Base-by-base conservation (phyloP, 2,113 vertebrate genomes). In the Mobula birostris region DNA sequence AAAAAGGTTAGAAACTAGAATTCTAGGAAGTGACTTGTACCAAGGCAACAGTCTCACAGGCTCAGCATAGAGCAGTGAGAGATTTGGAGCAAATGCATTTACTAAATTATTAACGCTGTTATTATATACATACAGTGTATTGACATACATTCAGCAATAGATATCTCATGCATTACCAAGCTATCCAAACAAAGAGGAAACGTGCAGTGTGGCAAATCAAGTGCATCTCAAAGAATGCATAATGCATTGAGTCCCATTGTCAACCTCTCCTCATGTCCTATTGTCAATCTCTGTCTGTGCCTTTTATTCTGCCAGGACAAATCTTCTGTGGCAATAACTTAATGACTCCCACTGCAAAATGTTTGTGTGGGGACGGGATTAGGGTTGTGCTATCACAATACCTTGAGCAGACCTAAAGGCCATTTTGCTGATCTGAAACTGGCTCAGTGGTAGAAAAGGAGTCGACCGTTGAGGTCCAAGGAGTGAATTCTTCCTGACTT, bases 121-220 rank as follows among this genome's bases (percentile, higher is more conserved):
- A 66, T 63, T 90, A 66, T 66, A 32, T 90, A 90, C 85, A 90
- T 66, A 32, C 61, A 90, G 58, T 90, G 61, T 90, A 66, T 63
- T 17, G 29, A 90, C 85, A 66, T 63, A 90, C 29, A 66, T 66
- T 90, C 85, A 32, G 61, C 61, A 66, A 61, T 8, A 90, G 61
- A 90, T 66, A 32, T 90, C 29, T 87, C 85, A 90, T 90, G 85
- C 85, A 90, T 90, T 66, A 90, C 29, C 85, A 90, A n/a, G 61
- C 63, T 66, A 90, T 17, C 48, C 61, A 66, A 63, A 14, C 8
- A 11, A 32, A 32, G n/a, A n/a, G n/a, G 85, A 61, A 90, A 17
- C 61, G 66, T 63, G n/a, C 29, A 66, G 29, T n/a, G n/a, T 66
- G 27, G 21, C 5, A 32, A 66, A 90, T 29, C 85, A 66, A 7